Base-by-base conservation (phyloP, 1,140 invertebrate genomes). In the Carposina sasakii region DNA sequence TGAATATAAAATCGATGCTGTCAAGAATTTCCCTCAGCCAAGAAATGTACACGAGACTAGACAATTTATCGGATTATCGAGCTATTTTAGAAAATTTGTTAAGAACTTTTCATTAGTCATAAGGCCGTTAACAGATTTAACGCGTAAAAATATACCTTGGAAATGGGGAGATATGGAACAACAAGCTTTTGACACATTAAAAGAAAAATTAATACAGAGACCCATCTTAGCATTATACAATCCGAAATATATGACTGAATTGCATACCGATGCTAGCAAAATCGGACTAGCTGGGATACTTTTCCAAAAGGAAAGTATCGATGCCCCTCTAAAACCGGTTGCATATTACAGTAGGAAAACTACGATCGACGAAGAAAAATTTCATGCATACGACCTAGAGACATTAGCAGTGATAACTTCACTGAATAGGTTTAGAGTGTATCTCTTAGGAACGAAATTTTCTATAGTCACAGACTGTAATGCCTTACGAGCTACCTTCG, bases 171-270 rank as follows among this genome's bases (percentile, higher is more conserved):
- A 51, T 3, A 28, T 48, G 12, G 48, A 45, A 24, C 15, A 19
- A 23, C 52, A 48, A 39, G 33, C 52, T n/a, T 54, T 54, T 41
- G 37, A 54, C 77, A 24, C 17, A 9, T 34, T 67, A 24, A 70
- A 70, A 31, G 15, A 42, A 9, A 37, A 46, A 17, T 50, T 64
- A 26, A 16, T 31, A 1, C 41, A 39, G 4, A 12, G 48, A 13
- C 58, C 64, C 6, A 19, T 70, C 71, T 63, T 44, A 33, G 16
- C 68, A 75, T 34, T 70, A 56, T 0, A 71, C 77, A 45, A 64
- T 66, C 2, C 46, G 69, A 9, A 75, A 66, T 33, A 24, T 60
- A 3, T 51, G 60, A 41, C 54, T 49, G 10, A 31, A 30, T 20
- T 43, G 8, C 17, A 44, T 20, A 13, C 43, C 5, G 54, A 21